Evolutionary conservation across 2,797 vertebrate genomes (phyloP), one percentile per base, ranked within the genome.

Genomic region (Semotilus atromaculatus): DNA sequence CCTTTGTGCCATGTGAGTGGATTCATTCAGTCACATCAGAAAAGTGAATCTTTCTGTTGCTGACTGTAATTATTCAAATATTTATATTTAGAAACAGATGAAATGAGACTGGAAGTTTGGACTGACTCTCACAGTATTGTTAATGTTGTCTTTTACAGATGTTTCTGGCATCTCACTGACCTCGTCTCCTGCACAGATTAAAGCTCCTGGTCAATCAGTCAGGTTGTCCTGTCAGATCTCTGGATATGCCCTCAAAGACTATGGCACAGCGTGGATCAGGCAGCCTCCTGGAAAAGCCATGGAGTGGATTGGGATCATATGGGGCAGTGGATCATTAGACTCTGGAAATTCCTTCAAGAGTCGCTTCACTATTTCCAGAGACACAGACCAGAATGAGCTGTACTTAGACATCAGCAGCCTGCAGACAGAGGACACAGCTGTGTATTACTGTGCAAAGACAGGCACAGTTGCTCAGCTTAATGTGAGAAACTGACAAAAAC

Each of bases 371-470:
- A 89, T 89, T 75, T 91, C 90, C 64, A 92, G 90, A 89, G 86
- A 90, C 5, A 83, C 74, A 19, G 88, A 68, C 80, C 84, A 73
- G 21, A 83, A 88, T 60, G 3, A 89, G 71, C 77, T 87, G 1
- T 91, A 88, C 80, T 71, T 92, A 19, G 89, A 92, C 40, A 90
- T 91, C 86, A 91, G 82, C 88, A 88, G 62, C 0, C 85, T 92
- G 87, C 85, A 81, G 0, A 67, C 82, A 60, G 91, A 88, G 0
- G 90, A 92, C 60, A 31, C 60, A 31, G 60, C 26, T 31, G 60
- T 64, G 14, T 64, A 90, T 89, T 90, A 89, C 23, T 90, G 90
- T 68, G 90, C 86, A 19, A 6, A 76, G 1, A 81, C 34, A 58
- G 10, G 7, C 82, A 90, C 90, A 86, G 55, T 58, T 23, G 23